Conservation (phyloP, 2,113 vertebrate species). For the Mastomys natalensis region DNA sequence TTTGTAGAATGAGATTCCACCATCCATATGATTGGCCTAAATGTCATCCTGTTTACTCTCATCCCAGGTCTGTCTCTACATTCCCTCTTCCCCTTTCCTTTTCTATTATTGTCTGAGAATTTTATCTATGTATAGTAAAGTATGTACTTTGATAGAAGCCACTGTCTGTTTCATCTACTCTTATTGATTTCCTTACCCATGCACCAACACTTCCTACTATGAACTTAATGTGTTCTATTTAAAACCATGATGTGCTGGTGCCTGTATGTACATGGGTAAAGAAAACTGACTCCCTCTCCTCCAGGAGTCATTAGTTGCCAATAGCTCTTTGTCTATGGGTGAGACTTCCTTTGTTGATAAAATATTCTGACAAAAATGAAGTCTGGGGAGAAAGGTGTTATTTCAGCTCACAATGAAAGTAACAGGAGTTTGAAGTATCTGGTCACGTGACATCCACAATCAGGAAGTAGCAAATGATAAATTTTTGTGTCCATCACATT, state of each 20-base stretch:
- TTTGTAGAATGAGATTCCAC: no score
- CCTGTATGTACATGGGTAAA: not conserved
- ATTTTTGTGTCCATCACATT: not conserved
- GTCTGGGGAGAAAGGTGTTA: not conserved
- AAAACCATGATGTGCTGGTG: not conserved
- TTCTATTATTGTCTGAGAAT: not conserved
- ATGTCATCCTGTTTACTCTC: no score
- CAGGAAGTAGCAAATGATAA: not conserved
- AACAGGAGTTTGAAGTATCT: not conserved
- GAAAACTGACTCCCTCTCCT: not conserved
- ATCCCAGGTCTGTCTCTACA: no score
- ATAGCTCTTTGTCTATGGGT: not conserved
- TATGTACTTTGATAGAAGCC: not conserved
- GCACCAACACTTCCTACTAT: not conserved
- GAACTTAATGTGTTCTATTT: not conserved
- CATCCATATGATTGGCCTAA: no score
- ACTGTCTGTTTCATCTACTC: not conserved
- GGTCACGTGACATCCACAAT: not conserved
- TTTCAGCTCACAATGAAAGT: not conserved
- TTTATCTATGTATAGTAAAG: not conserved
- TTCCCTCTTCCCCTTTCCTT: no score
- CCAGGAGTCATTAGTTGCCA: not conserved
- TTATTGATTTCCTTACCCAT: no score
- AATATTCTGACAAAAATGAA: not conserved
- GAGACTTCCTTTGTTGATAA: not conserved